Conservation (phyloP, 1,140 invertebrate species). For the Mactra quadrangularis region DNA sequence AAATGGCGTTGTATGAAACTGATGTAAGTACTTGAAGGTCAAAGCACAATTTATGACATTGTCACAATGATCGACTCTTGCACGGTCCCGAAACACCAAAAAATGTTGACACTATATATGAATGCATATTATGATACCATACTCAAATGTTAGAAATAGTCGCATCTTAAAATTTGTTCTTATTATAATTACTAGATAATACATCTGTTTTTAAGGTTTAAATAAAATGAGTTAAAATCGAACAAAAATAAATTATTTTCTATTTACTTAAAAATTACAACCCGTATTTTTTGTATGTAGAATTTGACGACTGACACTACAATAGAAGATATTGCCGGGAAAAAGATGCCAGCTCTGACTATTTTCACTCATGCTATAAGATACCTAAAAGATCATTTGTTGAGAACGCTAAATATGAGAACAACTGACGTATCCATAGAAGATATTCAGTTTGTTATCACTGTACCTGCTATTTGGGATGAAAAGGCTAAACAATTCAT, state of each 20-base stretch:
- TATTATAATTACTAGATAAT: neutral
- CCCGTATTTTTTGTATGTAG: slow-evolving; percentile 5
- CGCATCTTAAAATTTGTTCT: neutral
- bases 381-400: slow-evolving; percentile 31
- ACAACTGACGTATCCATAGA: too few relatives aligned
- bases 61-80: neutral
- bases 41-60: too few relatives aligned
- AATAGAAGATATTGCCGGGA: slow-evolving; percentile 28
- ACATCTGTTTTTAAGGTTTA: neutral
- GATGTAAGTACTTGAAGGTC: slow-evolving; percentile 7
- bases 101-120: neutral
- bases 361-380: slow-evolving; percentile 47
- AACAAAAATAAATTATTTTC: too few relatives aligned
- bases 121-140: too few relatives aligned
- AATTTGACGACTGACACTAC: neutral
- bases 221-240: too few relatives aligned
- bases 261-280: too few relatives aligned
- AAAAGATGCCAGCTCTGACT: slow-evolving; percentile 30
- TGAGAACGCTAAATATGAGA: neutral
- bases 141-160: neutral
- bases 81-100: neutral
- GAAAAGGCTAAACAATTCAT: slow-evolving; percentile 22
- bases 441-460: slow-evolving; percentile 6
- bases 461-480: slow-evolving; percentile 18
- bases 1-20: slow-evolving; percentile 41